Conservation (phyloP, 2,797 vertebrate genomes). For the Karalla daura region DNA sequence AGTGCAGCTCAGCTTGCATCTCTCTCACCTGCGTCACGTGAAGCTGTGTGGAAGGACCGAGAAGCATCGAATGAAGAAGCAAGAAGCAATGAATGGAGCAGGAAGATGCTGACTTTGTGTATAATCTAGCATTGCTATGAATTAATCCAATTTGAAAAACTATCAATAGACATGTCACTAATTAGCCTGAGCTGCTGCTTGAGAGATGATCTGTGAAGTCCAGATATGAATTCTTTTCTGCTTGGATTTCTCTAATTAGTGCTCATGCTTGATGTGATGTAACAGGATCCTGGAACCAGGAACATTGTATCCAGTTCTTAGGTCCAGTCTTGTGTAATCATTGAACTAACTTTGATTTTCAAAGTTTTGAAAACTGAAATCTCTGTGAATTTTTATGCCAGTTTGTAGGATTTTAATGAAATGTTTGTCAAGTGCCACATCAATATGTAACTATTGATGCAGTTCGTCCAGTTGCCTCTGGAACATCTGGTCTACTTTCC, state of each 20-base stretch:
- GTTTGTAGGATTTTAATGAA: too few species aligned
- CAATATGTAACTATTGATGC: constrained; percentile 10
- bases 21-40: constrained; percentile 12
- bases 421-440: constrained; percentile 9
- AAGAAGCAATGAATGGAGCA: background rate
- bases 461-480: background rate
- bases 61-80: too few species aligned
- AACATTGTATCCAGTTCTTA: too few species aligned
- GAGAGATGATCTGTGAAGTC: constrained; percentile 24
- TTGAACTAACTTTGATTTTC: too few species aligned
- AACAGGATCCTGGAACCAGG: too few species aligned
- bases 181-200: constrained; percentile 3
- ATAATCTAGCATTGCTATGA: background rate
- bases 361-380: background rate
- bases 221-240: constrained; percentile 31
- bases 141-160: background rate
- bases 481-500: constrained; percentile 7
- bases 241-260: constrained; percentile 11
- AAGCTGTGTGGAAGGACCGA: background rate
- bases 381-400: accelerated
- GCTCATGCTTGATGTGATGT: constrained; percentile 14
- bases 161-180: background rate
- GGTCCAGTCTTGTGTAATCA: too few species aligned
- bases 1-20: too few species aligned
- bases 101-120: background rate